Conservation (phyloP, 2,888 invertebrate species). For the Megaustenia siamemsis region DNA sequence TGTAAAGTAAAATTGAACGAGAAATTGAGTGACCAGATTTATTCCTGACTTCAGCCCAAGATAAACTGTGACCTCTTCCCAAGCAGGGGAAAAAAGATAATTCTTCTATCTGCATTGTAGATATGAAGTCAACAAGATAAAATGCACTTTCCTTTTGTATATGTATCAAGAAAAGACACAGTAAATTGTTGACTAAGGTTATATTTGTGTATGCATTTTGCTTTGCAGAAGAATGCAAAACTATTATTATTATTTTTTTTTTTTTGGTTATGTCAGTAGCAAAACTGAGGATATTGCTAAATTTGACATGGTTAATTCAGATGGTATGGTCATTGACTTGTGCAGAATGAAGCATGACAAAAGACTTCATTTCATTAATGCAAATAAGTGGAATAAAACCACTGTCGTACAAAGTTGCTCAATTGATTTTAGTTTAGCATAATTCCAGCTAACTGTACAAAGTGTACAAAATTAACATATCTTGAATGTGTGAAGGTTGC, state of each 20-base stretch:
- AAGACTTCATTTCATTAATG: background rate
- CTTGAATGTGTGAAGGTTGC: conserved; percentile 5
- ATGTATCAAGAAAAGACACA: background rate
- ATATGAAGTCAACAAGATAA: too few species aligned
- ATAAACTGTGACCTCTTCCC: too few species aligned
- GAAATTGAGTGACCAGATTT: too few species aligned
- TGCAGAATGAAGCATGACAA: conserved; percentile 12
- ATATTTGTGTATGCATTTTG: background rate
- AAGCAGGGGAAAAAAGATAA: too few species aligned
- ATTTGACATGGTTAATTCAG: background rate
- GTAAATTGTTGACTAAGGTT: background rate
- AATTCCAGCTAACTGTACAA: conserved; percentile 38
- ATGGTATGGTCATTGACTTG: background rate
- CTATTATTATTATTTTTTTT: background rate
- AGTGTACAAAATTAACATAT: conserved; percentile 36
- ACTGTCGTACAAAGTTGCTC: conserved; percentile 37
- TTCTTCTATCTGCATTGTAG: too few species aligned
- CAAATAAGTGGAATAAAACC: conserved; percentile 1
- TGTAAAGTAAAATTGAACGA: too few species aligned
- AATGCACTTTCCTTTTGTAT: too few species aligned
- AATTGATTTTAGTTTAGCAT: conserved; percentile 42
- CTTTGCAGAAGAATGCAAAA: background rate
- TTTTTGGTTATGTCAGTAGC: background rate
- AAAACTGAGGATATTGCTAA: background rate
- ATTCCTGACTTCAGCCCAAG: too few species aligned